phyloP scores from a whole-genome alignment of 23 tunicate genomes.

The Halocynthia roretzi region DNA sequence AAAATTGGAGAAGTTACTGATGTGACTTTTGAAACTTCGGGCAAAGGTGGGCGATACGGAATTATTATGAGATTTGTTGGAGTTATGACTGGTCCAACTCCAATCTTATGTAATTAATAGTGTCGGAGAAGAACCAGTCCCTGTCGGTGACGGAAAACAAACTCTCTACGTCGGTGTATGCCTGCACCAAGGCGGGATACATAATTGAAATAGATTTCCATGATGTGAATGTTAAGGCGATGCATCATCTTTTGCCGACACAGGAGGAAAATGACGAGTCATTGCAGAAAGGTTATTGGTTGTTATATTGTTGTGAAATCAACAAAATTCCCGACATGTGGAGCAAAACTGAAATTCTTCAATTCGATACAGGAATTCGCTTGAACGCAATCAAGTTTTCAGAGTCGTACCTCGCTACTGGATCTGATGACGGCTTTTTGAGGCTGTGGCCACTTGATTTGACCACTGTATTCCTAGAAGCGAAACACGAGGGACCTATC shows the following conservation, averaged over 20 bases:
- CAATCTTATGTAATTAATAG: background rate
- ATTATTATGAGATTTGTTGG: too few species aligned
- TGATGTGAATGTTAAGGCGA: background rate
- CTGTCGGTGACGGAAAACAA: background rate
- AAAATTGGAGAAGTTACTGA: conserved; percentile 73
- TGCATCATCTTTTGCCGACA: conserved; percentile 5
- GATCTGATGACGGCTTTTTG: conserved; percentile 78
- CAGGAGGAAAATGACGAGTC: background rate
- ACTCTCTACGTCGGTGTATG: conserved; percentile 37
- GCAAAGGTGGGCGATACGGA: background rate
- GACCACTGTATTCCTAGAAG: conserved; percentile 82
- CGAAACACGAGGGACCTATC: conserved; percentile 74
- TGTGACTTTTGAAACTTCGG: conserved; percentile 58
- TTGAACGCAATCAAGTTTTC: conserved; percentile 46
- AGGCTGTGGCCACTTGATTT: conserved; percentile 90
- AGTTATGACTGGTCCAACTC: background rate
- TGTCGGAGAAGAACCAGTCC: conserved; percentile 17
- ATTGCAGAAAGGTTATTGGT: background rate
- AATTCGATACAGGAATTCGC: conserved; percentile 13
- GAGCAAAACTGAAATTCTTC: background rate
- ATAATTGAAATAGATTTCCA: conserved; percentile 70
- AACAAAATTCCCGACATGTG: background rate
- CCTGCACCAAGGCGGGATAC: conserved; percentile 70
- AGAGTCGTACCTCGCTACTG: conserved; percentile 57
- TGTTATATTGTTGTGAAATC: background rate